phyloP scores from a whole-genome alignment of 2,797 vertebrate genomes.

The Sebastes oblongus region DNA sequence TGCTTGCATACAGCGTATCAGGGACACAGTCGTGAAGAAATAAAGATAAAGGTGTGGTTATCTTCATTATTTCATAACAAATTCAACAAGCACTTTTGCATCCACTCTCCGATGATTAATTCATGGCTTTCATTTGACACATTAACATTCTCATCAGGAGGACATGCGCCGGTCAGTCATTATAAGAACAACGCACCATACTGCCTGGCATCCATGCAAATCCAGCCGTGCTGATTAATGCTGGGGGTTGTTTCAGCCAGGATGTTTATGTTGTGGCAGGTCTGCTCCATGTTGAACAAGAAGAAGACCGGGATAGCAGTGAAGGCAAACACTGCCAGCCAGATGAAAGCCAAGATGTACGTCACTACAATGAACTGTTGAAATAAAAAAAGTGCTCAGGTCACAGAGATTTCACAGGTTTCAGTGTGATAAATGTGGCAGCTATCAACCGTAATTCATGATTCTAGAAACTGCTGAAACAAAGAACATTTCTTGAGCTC shows the following conservation, averaged over 20 bases:
- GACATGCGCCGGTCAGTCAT: slow-evolving; percentile 40
- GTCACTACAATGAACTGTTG: slow-evolving; percentile 95
- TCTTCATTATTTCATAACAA: slow-evolving; percentile 43
- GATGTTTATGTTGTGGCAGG: slow-evolving; percentile 93
- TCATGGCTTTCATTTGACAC: slow-evolving; percentile 25
- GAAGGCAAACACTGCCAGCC: slow-evolving; percentile 94
- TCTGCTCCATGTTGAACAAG: slow-evolving; percentile 96
- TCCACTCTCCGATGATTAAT: slow-evolving; percentile 45
- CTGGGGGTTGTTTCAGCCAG: slow-evolving; percentile 92
- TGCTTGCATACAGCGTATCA: slow-evolving; percentile 10
- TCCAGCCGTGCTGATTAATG: slow-evolving; percentile 84
- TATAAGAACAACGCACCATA: slow-evolving; percentile 85
- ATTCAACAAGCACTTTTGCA: slow-evolving; percentile 29
- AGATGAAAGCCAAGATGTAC: slow-evolving; percentile 91
- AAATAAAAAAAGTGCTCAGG: slow-evolving; percentile 37
- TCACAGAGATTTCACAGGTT: slow-evolving; percentile 33
- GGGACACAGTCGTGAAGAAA: slow-evolving; percentile 9
- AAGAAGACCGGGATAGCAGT: slow-evolving; percentile 94
- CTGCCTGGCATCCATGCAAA: slow-evolving; percentile 96
- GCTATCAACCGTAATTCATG: slow-evolving; percentile 29
- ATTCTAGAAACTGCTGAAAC: slow-evolving; percentile 3
- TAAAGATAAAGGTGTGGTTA: slow-evolving; percentile 5
- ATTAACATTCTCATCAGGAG: slow-evolving; percentile 65
- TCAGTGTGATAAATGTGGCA: slow-evolving; percentile 35
- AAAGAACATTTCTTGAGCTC: slow-evolving; percentile 27